Evolutionary conservation across 92 coral and sea anemone species (phyloP), one percentile per base, ranked within the genome.

Genomic region (Paragorgia papillata): DNA sequence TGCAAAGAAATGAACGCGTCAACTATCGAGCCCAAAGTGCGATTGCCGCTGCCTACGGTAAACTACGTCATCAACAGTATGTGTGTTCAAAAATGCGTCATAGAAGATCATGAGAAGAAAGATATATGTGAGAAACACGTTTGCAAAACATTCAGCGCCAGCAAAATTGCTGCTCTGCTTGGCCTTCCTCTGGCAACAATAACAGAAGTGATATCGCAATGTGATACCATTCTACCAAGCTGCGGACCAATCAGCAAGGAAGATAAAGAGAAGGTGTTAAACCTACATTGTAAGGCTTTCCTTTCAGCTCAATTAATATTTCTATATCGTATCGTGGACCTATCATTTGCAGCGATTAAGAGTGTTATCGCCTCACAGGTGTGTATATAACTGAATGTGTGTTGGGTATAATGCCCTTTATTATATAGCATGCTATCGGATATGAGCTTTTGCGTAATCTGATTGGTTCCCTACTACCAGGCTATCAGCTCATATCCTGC

Each of bases 331-430:
- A 6, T 12, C 31, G 40, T 68, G 39, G 43, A 2, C 25, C 57
- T 68, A 0, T 22, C 39, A 32, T 68, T 68, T 18, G 10, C 28
- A 57, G 43, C 26, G n/a, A 29, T 68, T 29, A 35, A 68, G 25
- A 48, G 22, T 27, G 43, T 68, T 43, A 28, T 68, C 13, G 54
- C 32, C 25, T 68, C 75, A 68, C 40, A 68, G 59, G 75, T 68
- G 22, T 44, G 7, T 34, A 3, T 37, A 37, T 10, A 37, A 10
- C 43, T 10, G 43, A 37, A 10, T 10, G 43, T 37, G 43, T 10
- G 43, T 37, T 4, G 43, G 43, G 10, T 10, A 10, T 10, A 10
- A 4, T 3, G 13, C 21, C 22, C 10, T 37, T 37, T 37, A 34
- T 13, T 14, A 62, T 30, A 29, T 7, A 14, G 1, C 13, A 62